Percentiles rank a stretch among this genome's conserved stretches.
Conservation (phyloP, 2,113 vertebrate genomes). For the Chroicocephalus ridibundus region DNA sequence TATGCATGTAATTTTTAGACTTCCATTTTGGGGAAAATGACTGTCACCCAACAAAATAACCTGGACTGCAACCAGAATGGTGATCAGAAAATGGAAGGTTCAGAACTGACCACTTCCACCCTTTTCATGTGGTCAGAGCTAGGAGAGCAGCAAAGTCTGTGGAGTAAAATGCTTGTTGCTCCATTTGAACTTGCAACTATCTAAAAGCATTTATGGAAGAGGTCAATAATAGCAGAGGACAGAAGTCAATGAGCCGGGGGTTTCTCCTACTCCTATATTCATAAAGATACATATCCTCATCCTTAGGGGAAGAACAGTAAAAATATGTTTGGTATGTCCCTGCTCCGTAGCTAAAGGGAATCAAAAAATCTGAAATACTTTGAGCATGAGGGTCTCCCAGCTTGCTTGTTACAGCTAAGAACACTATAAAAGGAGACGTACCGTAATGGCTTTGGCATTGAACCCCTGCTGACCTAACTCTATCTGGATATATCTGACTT, state of each 20-base stretch:
- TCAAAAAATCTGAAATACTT: not conserved
- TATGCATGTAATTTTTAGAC: not conserved
- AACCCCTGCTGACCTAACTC: constrained; percentile 44
- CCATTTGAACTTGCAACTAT: not conserved
- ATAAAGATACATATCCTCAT: not conserved
- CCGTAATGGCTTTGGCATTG: constrained; percentile 46
- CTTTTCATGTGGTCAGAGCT: not conserved
- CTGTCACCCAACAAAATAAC: not conserved
- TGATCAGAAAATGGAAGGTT: not conserved
- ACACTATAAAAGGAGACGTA: constrained; percentile 30
- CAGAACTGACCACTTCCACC: not conserved
- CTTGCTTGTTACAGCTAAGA: constrained; percentile 9
- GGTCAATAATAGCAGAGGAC: not conserved
- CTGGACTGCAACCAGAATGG: not conserved
- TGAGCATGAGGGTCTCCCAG: constrained; percentile 1
- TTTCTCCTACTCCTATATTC: not conserved
- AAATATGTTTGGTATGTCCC: not conserved
- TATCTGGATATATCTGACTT: constrained; percentile 51
- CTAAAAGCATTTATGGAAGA: not conserved
- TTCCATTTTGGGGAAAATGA: not conserved
- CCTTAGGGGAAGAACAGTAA: not conserved
- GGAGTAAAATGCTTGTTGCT: not conserved
- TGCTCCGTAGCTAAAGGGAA: not conserved
- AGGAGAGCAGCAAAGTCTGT: not conserved
- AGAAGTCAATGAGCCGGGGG: not conserved